Percentiles rank a stretch among this genome's conserved stretches.
These are phyloP conservation scores for Leptinotarsa rubiginosa DNA, from an alignment of 2,888 invertebrate species.

Conservation along the genomic window DNA sequence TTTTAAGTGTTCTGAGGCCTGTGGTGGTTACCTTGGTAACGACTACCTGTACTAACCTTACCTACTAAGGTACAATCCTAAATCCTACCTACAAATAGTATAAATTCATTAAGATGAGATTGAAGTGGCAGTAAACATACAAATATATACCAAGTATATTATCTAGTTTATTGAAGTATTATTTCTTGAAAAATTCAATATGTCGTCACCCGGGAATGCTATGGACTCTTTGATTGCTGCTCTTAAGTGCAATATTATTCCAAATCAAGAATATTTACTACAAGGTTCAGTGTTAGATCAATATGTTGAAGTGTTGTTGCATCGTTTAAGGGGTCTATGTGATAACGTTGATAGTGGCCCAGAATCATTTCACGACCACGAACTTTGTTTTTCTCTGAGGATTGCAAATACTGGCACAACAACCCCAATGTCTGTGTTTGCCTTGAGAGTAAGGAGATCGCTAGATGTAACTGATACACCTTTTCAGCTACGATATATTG, in stretches of 20 bases:
- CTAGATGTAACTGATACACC: constrained; percentile 86
- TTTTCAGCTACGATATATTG: constrained; percentile 91
- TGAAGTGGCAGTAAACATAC: too few relatives aligned
- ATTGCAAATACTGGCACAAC: constrained; percentile 70
- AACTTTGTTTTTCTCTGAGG: constrained; percentile 87
- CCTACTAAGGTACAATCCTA: too few relatives aligned
- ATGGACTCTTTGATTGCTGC: constrained; percentile 84
- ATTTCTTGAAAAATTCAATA: constrained; percentile 37
- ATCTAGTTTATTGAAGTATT: too few relatives aligned
- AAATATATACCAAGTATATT: too few relatives aligned
- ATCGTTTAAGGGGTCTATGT: constrained; percentile 89
- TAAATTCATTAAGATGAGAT: too few relatives aligned
- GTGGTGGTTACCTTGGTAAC: too few relatives aligned
- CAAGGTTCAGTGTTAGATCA: constrained; percentile 94
- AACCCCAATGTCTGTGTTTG: constrained; percentile 66
- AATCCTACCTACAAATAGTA: too few relatives aligned
- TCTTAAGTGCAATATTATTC: constrained; percentile 86
- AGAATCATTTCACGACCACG: constrained; percentile 93
- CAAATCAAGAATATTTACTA: constrained; percentile 92
- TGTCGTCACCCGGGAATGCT: constrained; percentile 71
- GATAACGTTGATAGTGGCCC: constrained; percentile 92
- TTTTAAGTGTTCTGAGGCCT: too few relatives aligned
- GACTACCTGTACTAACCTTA: too few relatives aligned
- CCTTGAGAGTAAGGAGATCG: constrained; percentile 86
- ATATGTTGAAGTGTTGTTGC: constrained; percentile 89